These are phyloP conservation scores for Stenotaenia linearis DNA, from an alignment of 2,888 invertebrate genomes.

Conservation along the genomic window DNA sequence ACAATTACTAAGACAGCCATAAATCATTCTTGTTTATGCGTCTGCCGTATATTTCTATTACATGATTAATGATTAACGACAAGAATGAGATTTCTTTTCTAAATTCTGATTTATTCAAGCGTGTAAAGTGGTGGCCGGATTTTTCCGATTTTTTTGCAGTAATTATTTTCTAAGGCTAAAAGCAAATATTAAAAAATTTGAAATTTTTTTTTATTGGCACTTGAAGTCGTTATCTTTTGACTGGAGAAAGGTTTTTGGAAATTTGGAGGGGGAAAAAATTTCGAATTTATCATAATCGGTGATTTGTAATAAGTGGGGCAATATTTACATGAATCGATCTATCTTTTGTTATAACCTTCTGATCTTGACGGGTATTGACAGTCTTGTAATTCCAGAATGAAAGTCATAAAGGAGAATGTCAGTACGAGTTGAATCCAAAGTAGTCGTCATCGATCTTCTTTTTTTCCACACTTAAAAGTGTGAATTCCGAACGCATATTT, in stretches of 20 bases:
- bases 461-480: too few relatives aligned
- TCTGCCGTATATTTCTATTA: not conserved
- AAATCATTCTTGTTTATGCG: not conserved
- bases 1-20: not conserved
- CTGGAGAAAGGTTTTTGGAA: too few relatives aligned
- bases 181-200: not conserved
- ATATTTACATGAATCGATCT: not conserved
- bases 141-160: not conserved
- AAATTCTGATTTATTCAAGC: not conserved
- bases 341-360: not conserved
- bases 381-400: not conserved
- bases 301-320: not conserved
- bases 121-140: not conserved
- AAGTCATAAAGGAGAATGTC: not conserved
- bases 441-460: not conserved
- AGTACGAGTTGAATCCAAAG: not conserved
- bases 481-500: too few relatives aligned
- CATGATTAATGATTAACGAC: not conserved
- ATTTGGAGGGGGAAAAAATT: too few relatives aligned
- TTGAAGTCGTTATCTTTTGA: not conserved
- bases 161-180: not conserved
- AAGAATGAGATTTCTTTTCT: not conserved
- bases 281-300: not conserved
- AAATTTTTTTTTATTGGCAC: not conserved
- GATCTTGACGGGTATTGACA: not conserved